Conservation (phyloP, 2,888 invertebrate genomes). For the Agrotis clavis region DNA sequence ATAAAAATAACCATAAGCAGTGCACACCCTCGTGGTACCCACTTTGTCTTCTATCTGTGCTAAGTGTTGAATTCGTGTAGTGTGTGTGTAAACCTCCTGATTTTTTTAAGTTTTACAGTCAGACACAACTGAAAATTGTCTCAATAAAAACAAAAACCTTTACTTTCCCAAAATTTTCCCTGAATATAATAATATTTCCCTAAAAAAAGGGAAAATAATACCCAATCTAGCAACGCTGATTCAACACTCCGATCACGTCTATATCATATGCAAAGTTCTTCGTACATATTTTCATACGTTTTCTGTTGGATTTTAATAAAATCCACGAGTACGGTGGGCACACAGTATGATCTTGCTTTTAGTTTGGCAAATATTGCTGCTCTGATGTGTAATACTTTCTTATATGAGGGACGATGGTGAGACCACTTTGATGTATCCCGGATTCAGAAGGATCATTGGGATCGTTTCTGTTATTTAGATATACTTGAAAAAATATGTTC, state of each 20-base stretch:
- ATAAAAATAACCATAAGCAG: too few species aligned
- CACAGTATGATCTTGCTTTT: conserved; percentile 69
- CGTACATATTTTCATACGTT: conserved; percentile 64
- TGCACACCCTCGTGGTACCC: too few species aligned
- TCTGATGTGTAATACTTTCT: conserved; percentile 53
- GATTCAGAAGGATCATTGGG: background rate
- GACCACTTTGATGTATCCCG: background rate
- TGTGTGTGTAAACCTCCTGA: too few species aligned
- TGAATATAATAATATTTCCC: too few species aligned
- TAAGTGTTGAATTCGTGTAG: too few species aligned
- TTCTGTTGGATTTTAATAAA: conserved; percentile 69
- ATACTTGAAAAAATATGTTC: background rate
- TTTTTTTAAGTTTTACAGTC: too few species aligned
- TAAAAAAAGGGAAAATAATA: too few species aligned
- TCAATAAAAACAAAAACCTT: too few species aligned
- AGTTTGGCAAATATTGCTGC: conserved; percentile 71
- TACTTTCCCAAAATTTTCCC: too few species aligned
- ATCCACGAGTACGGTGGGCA: conserved; percentile 56
- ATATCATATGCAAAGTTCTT: conserved; percentile 63
- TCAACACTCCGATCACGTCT: conserved; percentile 62
- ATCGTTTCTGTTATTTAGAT: background rate
- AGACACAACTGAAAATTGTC: too few species aligned
- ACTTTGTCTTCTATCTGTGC: too few species aligned
- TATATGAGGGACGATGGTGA: background rate
- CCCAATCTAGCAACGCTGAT: too few species aligned